Evolutionary conservation across 1,140 invertebrate species (phyloP).

Genomic region (Frieseomelitta varia): DNA sequence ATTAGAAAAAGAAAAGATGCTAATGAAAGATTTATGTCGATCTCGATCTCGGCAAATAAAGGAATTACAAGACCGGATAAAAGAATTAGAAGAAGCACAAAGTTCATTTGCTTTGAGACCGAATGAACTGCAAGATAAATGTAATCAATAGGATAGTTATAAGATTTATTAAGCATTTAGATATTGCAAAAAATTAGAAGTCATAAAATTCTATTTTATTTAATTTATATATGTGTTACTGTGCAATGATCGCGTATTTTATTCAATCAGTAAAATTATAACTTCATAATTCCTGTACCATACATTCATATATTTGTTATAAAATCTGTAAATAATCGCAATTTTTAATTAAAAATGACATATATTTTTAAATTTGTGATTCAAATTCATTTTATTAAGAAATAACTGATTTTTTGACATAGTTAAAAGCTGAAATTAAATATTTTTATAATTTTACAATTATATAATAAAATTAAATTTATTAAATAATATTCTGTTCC

Average conservation of each 20-base stretch:
- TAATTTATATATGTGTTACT: not conserved
- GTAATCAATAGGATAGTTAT: not conserved
- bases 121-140: not conserved
- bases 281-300: not conserved
- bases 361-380: not conserved
- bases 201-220: not conserved
- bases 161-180: not conserved
- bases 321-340: not conserved
- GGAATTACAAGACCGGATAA: constrained; percentile 60
- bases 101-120: not conserved
- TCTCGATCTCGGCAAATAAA: constrained; percentile 61
- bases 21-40: constrained; percentile 69
- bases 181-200: not conserved
- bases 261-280: not conserved
- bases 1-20: constrained; percentile 66
- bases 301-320: constrained; percentile 10
- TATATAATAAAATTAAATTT: constrained; percentile 14
- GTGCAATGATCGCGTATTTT: not conserved
- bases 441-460: not conserved
- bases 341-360: not conserved
- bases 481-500: constrained; percentile 26
- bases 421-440: not conserved
- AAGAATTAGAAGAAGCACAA: constrained; percentile 51
- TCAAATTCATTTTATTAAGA: not conserved
- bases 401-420: not conserved